Evolutionary conservation across 2,113 vertebrate genomes (phyloP).

Genomic region (Papio anubis): DNA sequence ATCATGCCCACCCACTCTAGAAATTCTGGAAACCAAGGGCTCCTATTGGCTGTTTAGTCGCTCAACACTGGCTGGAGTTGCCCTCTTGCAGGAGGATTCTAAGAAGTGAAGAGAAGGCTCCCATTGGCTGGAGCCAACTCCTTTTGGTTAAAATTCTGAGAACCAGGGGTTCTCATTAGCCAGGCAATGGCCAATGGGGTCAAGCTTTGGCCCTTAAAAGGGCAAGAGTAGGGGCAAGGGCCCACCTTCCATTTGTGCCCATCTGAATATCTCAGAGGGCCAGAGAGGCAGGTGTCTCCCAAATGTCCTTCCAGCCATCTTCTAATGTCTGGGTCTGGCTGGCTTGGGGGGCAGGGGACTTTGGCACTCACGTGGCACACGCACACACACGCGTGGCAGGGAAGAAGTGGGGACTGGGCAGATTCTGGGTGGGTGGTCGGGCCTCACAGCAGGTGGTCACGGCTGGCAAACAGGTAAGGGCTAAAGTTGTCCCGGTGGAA

Average conservation of each 20-base stretch:
- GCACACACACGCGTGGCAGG: conserved; percentile 49
- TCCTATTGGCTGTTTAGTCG: conserved; percentile 20
- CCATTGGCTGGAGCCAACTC: conserved; percentile 34
- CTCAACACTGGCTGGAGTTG: not conserved
- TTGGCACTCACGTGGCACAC: conserved; percentile 68
- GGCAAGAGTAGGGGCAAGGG: not conserved
- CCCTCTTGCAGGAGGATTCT: not conserved
- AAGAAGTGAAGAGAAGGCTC: not conserved
- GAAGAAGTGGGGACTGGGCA: not conserved
- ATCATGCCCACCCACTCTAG: conserved; percentile 75
- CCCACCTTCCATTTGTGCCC: not conserved
- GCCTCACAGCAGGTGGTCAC: conserved; percentile 80
- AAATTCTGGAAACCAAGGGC: conserved; percentile 48
- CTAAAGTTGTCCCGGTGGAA: conserved; percentile 81
- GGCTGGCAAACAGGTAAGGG: conserved; percentile 79
- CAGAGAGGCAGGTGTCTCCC: not conserved
- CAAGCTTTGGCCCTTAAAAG: conserved; percentile 31
- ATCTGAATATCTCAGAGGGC: not conserved
- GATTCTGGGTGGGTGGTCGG: not conserved
- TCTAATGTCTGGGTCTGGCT: not conserved
- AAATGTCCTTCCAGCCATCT: conserved; percentile 28
- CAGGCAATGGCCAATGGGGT: not conserved
- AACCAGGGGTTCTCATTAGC: conserved; percentile 12
- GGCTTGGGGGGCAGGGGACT: conserved; percentile 37
- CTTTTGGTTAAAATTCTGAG: conserved; percentile 35